Conservation (phyloP, 1,140 invertebrate genomes). For the Dreissena polymorpha region DNA sequence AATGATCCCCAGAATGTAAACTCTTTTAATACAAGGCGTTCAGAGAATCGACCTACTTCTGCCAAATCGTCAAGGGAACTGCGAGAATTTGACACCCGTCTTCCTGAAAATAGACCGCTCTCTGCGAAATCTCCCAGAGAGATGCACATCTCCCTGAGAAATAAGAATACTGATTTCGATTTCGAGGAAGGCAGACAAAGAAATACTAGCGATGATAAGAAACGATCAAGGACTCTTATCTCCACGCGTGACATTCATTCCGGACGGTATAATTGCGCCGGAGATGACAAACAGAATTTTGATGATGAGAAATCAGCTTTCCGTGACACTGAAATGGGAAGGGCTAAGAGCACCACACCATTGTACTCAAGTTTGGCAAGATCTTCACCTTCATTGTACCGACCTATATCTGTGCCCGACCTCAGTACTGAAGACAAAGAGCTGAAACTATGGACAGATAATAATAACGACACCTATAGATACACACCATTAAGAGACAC, state of each 20-base stretch:
- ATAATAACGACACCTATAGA: conserved; percentile 41
- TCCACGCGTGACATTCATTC: conserved; percentile 51
- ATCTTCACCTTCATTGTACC: conserved; percentile 26
- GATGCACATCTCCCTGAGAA: conserved; percentile 36
- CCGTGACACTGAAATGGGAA: neutral
- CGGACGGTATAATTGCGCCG: conserved; percentile 13
- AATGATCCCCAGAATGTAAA: neutral
- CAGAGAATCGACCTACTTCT: conserved; percentile 41
- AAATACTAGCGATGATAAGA: conserved; percentile 30
- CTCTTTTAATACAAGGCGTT: conserved; percentile 34
- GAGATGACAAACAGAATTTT: neutral
- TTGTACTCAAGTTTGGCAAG: conserved; percentile 15
- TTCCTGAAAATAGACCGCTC: conserved; percentile 24
- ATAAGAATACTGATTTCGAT: neutral
- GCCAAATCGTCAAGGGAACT: conserved; percentile 18
- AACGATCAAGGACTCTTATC: conserved; percentile 24
- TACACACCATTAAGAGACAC: conserved; percentile 40
- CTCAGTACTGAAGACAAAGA: conserved; percentile 43
- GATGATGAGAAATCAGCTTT: neutral
- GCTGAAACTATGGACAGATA: conserved; percentile 33
- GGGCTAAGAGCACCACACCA: conserved; percentile 26
- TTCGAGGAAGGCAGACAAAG: neutral
- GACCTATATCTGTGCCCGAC: conserved; percentile 48
- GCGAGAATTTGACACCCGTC: conserved; percentile 27
- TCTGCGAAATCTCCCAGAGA: conserved; percentile 37